Evolutionary conservation across 2,113 vertebrate genomes (phyloP), one percentile per base, ranked within the genome.

Genomic region (Machaerirhynchus nigripectus): DNA sequence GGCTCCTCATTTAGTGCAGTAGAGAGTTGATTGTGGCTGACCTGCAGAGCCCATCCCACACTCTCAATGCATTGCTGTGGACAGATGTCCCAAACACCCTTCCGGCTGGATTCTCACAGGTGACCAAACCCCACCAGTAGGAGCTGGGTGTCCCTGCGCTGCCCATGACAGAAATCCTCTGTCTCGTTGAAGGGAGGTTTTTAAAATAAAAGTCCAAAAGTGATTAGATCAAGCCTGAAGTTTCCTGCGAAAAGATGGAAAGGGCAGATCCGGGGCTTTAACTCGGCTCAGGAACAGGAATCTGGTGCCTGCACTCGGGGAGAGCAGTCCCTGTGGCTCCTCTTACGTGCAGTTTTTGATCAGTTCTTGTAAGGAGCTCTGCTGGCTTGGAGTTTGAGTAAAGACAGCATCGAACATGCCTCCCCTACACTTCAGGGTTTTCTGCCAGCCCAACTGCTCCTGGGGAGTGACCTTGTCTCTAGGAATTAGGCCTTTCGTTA

Each of bases 391-490:
- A 77, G n/a, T 79, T 90, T 87, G 82, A 91, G 71, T 37, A 91
- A 88, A 95, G 85, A 77, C 93, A 90, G 85, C 67, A 75, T 74
- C 0, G 7, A 97, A 93, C 76, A 84, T 88, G 61, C 91, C 68
- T 93, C 44, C 42, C 63, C 79, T 90, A 60, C 63, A 64, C 80
- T 88, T 94, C 85, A 93, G 90, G 55, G 56, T 86, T 94, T 93
- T 88, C 87, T 96, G 92, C 96, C 95, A 95, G 92, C 92, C 90
- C 90, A 92, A 86, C 85, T 90, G 90, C 93, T 96, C 85, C 93
- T 93, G 92, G 79, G 90, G 96, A 96, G 92, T 96, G 92, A 96
- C 95, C 96, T 95, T 96, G 93, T 96, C 96, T 95, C 92, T 92
- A 92, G 93, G 88, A 97, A 96, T 93, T 81, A 94, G 92, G 95